These are phyloP conservation scores for Protosalanx chinensis DNA, from an alignment of 2,797 vertebrate species.

Conservation along the genomic window DNA sequence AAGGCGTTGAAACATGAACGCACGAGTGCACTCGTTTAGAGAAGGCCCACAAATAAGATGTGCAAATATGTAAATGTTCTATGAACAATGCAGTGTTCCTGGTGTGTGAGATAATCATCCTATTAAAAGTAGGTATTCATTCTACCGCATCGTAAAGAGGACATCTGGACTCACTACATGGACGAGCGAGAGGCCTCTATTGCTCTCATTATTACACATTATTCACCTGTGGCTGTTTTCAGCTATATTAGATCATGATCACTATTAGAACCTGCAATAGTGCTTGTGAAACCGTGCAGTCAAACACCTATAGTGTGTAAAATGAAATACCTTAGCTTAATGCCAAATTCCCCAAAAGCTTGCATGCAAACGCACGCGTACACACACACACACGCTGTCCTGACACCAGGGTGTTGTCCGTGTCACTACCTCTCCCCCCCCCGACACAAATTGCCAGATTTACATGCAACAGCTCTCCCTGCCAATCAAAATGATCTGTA, in stretches of 20 bases:
- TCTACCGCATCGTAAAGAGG: slow-evolving; percentile 65
- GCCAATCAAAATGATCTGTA: slow-evolving; percentile 19
- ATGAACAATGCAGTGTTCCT: slow-evolving; percentile 69
- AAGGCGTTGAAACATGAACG: slow-evolving; percentile 33
- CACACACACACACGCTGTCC: not conserved
- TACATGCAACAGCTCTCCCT: slow-evolving; percentile 15
- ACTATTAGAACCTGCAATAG: not conserved
- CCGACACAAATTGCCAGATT: slow-evolving; percentile 16
- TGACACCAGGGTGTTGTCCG: slow-evolving; percentile 1
- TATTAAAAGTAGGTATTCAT: slow-evolving; percentile 72
- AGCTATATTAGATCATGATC: not conserved
- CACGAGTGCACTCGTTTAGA: slow-evolving; percentile 40
- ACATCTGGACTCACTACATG: slow-evolving; percentile 66
- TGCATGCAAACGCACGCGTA: not conserved
- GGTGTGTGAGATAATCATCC: slow-evolving; percentile 65
- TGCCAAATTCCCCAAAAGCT: not conserved
- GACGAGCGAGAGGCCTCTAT: slow-evolving; percentile 28
- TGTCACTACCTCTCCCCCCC: slow-evolving; percentile 6
- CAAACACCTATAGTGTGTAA: not conserved
- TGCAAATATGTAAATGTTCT: slow-evolving; percentile 66
- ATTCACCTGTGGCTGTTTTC: not conserved
- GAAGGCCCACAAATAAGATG: slow-evolving; percentile 67
- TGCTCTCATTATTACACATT: too few relatives aligned
- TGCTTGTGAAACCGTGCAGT: not conserved
- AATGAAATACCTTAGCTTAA: not conserved